These are phyloP conservation scores for Helarctos malayanus DNA, from an alignment of 2,797 vertebrate species.

Conservation along the genomic window DNA sequence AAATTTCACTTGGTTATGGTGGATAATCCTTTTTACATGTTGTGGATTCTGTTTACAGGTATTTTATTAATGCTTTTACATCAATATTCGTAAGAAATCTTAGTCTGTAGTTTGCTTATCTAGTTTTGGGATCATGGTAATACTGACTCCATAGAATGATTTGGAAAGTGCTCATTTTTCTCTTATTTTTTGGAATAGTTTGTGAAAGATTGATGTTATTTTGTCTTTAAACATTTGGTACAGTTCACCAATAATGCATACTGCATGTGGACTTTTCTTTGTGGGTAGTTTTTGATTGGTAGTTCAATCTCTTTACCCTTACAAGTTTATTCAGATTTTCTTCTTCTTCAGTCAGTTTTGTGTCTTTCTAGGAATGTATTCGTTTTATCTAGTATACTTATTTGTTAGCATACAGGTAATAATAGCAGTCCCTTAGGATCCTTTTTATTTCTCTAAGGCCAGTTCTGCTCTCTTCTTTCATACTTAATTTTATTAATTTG, in stretches of 20 bases:
- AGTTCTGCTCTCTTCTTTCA: background rate
- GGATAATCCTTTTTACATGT: background rate
- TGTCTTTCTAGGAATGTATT: conserved; percentile 14
- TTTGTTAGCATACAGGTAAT: background rate
- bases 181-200: background rate
- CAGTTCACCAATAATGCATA: conserved; percentile 4
- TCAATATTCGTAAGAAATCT: background rate
- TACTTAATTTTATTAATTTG: conserved; percentile 8
- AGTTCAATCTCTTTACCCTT: background rate
- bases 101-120: background rate
- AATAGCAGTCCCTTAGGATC: background rate
- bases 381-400: background rate
- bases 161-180: background rate
- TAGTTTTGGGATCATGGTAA: background rate
- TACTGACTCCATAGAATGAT: background rate
- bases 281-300: background rate
- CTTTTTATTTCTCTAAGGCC: background rate
- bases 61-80: background rate
- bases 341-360: background rate
- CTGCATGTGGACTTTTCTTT: background rate
- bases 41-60: background rate
- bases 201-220: background rate
- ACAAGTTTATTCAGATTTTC: background rate
- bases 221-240: background rate
- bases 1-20: background rate